Base-by-base conservation (phyloP, 2,113 vertebrate species). In the Stegastes partitus region DNA sequence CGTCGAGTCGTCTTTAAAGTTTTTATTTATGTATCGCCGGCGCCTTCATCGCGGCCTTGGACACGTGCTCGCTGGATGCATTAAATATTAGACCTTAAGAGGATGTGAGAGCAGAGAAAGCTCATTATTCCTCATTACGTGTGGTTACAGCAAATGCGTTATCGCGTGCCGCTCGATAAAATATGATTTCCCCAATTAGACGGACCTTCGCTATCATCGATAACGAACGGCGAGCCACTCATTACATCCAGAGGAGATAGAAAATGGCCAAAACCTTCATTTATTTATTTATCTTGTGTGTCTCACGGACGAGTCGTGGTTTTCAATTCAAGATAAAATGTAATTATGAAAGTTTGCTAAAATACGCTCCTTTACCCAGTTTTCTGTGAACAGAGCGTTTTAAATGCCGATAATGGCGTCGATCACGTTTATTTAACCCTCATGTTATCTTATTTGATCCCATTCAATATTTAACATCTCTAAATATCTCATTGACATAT, bases 161-260 rank as follows among this genome's bases (percentile, higher is more conserved):
- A 77, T 57, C 64, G 79, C 54, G 47, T 49, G 14, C 51, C 64
- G 21, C 57, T 22, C 49, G 51, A 81, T 78, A 23, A 71, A 74
- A 78, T 72, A 51, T 65, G 39, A 79, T 68, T 81, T 76, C 6
- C 6, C 39, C 67, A 77, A 34, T 75, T 61, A 83, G 47, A 72
- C 68, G 18, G 25, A 73, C 37, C 15, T 61, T 72, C 14, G 51
- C 1, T 53, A 64, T 44, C 42, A 19, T 22, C 34, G 34, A 50
- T 81, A 45, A 68, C 44, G 67, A 79, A 58, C 22, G 68, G 45
- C 7, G 10, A 73, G 42, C 11, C 49, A 10, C 37, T 74, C 34
- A 66, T 79, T 73, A 62, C 23, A 72, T 76, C 75, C 39, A 67
- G 22, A 67, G 22, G 25, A 37, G 26, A 53, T 25, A 74, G 59